Base-by-base conservation (phyloP, 2,797 vertebrate genomes). In the Trachops cirrhosus region DNA sequence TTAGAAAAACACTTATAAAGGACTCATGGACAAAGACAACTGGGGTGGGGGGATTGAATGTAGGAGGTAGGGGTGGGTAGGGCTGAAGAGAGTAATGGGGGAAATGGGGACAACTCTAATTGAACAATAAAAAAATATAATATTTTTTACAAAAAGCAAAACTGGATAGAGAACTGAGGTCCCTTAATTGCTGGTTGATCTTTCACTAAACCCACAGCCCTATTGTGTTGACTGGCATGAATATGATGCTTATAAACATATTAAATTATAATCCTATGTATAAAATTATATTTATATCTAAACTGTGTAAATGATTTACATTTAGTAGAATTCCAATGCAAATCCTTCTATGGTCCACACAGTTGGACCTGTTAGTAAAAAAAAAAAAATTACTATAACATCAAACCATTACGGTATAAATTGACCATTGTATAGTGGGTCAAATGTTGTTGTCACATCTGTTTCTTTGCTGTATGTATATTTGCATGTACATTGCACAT, bases 311-410 rank as follows among this genome's bases (percentile, higher is more conserved):
- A 64, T 85, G 22, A 50, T 79, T 80, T 85, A 70, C 14, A 92
- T 86, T 90, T 88, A 44, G n/a, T 64, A 77, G 71, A 41, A 94
- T 78, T 91, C 21, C n/a, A 86, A 41, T 75, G 77, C 39, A 89
- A 75, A 89, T 89, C 4, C 21, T 90, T 96, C 1, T 10, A 0
- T 84, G 29, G 85, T 92, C 29, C 21, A 59, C 2, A 54, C 1
- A 74, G n/a, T 41, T 85, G 16, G 90, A 93, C 7, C 26, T 64
- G 16, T 16, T 15, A 32, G 62, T 64, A 64, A 32, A 64, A 64
- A 21, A 71, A 93, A 87, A 94, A 92, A 62, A 29, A 70, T 5
- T 22, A 12, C 37, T 71, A 39, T 71, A 41, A 6, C 22, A 71
- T 41, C 26, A 22, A 24, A 41, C 37, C 12, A 14, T 71, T 71